Evolutionary conservation across 2,797 vertebrate genomes (phyloP).

Genomic region (Sebastes kiyomatsui): DNA sequence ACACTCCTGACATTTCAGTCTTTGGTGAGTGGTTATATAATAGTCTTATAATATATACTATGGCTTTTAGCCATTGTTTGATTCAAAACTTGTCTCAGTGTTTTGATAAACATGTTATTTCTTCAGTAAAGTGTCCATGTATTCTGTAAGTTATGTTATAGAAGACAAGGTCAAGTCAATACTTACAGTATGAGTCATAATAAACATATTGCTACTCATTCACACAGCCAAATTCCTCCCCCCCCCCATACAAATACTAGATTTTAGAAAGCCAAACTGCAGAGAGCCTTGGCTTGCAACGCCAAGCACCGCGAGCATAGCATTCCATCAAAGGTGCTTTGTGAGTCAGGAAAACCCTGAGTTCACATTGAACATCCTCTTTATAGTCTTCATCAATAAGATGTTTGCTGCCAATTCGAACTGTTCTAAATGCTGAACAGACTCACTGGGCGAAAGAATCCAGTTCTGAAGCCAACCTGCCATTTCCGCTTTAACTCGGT

Average conservation of each 20-base stretch:
- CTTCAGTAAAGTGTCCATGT: background rate
- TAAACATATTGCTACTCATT: background rate
- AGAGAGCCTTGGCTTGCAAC: background rate
- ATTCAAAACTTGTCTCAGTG: background rate
- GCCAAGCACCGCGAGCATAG: background rate
- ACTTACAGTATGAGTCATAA: background rate
- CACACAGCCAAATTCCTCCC: background rate
- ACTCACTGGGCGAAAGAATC: conserved; percentile 14
- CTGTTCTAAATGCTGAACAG: conserved; percentile 27
- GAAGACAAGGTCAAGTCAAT: background rate
- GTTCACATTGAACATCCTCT: conserved; percentile 31
- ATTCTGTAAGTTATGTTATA: background rate
- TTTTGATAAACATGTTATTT: background rate
- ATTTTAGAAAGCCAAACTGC: background rate
- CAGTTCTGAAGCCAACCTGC: conserved; percentile 21
- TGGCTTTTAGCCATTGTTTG: background rate
- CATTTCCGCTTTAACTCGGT: conserved; percentile 9
- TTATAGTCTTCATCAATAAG: conserved; percentile 29
- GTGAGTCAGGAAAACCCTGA: conserved; percentile 39
- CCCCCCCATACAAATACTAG: background rate
- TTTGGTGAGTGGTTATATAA: background rate
- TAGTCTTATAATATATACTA: background rate
- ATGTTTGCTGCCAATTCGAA: conserved; percentile 32
- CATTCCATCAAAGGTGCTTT: conserved; percentile 17
- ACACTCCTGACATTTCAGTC: background rate